phyloP scores from a whole-genome alignment of 2,888 invertebrate species.

The Ochlodes sylvanus region DNA sequence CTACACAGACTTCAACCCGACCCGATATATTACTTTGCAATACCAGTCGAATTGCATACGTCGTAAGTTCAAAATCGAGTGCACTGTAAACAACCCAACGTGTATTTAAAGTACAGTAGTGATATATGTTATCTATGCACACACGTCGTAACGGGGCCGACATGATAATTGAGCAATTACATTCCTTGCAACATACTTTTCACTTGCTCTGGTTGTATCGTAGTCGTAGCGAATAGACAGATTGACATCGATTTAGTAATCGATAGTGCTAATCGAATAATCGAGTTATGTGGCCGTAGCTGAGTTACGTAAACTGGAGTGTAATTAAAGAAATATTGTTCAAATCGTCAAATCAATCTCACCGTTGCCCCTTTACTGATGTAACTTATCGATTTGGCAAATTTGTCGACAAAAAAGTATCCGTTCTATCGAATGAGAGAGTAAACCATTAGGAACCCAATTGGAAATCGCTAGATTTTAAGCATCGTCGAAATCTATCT shows the following conservation, averaged over 20 bases:
- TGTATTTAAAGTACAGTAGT: conserved; percentile 32
- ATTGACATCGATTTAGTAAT: conserved; percentile 16
- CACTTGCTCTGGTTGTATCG: conserved; percentile 41
- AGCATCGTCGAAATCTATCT: no score
- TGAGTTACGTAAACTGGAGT: conserved; percentile 1
- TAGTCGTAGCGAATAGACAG: conserved; percentile 1
- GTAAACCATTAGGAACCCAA: no score
- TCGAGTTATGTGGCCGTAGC: conserved; percentile 4
- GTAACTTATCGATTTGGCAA: no score
- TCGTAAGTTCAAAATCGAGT: conserved; percentile 18
- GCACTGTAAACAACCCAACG: conserved; percentile 9
- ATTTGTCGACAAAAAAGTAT: no score
- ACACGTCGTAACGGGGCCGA: conserved; percentile 58
- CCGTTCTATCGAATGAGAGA: no score
- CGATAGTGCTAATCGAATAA: conserved; percentile 9
- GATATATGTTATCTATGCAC: conserved; percentile 50
- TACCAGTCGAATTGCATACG: conserved; percentile 22
- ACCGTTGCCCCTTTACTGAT: no score
- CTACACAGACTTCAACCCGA: conserved; percentile 21
- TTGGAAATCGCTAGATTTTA: no score
- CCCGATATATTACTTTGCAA: conserved; percentile 3
- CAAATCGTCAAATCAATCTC: no score
- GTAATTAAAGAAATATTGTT: no score
- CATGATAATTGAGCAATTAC: conserved; percentile 75
- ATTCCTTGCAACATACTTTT: conserved; percentile 63